These are phyloP conservation scores for Baccha elongata DNA, from an alignment of 2,888 invertebrate species.

Conservation along the genomic window DNA sequence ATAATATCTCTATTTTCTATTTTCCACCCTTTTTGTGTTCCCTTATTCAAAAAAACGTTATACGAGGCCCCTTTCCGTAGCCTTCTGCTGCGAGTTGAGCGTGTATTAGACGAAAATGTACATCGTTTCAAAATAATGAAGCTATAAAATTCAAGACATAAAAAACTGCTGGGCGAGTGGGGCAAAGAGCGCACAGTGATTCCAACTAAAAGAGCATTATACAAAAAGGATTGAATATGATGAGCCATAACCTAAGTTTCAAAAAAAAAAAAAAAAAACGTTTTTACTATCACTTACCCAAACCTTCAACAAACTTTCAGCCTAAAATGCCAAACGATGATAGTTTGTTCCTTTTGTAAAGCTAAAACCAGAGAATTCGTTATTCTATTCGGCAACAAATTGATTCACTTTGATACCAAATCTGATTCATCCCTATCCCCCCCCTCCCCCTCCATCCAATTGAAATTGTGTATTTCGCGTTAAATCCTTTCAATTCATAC, in stretches of 20 bases:
- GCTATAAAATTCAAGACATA: slow-evolving; percentile 46
- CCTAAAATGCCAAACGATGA: not conserved
- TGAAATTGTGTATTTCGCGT: slow-evolving; percentile 57
- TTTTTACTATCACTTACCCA: not conserved
- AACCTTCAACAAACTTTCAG: not conserved
- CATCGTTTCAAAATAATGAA: slow-evolving; percentile 60
- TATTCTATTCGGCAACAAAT: not conserved
- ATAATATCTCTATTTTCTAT: not conserved
- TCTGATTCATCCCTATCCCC: too few species aligned
- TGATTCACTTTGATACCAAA: slow-evolving; percentile 38
- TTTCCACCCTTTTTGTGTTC: slow-evolving; percentile 1
- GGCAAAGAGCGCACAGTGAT: not conserved
- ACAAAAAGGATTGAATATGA: slow-evolving; percentile 62
- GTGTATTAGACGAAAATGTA: slow-evolving; percentile 43
- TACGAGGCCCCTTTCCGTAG: not conserved
- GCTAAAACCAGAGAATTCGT: slow-evolving; percentile 7
- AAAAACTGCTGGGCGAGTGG: not conserved
- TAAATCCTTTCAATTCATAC: slow-evolving; percentile 67
- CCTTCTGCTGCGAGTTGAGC: slow-evolving; percentile 31
- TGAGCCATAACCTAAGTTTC: slow-evolving; percentile 58
- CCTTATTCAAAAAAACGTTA: not conserved
- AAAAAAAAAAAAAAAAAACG: slow-evolving; percentile 25
- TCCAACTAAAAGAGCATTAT: slow-evolving; percentile 36
- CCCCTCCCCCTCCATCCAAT: slow-evolving; percentile 12
- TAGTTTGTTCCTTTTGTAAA: slow-evolving; percentile 8